Conservation (phyloP, 2,113 vertebrate species). For the Catharus bicknelli region DNA sequence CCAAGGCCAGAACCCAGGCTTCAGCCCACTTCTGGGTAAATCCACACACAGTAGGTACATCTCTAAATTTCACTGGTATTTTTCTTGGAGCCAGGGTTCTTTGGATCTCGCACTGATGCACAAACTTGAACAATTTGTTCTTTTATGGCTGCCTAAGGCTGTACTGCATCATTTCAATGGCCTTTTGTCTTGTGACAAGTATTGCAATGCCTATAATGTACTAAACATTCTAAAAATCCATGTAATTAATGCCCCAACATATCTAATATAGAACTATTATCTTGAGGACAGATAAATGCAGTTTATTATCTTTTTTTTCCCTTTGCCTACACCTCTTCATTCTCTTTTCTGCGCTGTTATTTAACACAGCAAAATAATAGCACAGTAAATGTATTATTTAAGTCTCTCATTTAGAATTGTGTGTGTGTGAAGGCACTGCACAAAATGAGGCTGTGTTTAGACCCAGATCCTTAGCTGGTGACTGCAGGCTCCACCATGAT, state of each 20-base stretch:
- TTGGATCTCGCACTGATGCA: constrained; percentile 27
- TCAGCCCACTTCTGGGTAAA: neutral
- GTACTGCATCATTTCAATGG: constrained; percentile 63
- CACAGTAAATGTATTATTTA: constrained; percentile 49
- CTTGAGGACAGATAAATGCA: constrained; percentile 34
- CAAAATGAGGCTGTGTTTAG: neutral
- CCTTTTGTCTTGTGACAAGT: constrained; percentile 57
- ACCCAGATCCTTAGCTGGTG: neutral
- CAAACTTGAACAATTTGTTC: constrained; percentile 63
- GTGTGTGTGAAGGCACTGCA: neutral
- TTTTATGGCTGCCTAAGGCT: constrained; percentile 55
- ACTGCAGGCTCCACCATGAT: neutral
- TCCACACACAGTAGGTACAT: neutral
- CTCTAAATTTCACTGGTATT: constrained; percentile 26
- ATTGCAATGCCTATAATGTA: constrained; percentile 50
- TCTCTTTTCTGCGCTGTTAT: constrained; percentile 41
- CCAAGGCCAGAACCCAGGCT: neutral
- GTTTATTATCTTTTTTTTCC: constrained; percentile 40
- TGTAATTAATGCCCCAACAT: constrained; percentile 37
- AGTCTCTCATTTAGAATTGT: neutral
- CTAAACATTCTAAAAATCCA: constrained; percentile 62
- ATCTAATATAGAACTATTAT: constrained; percentile 63
- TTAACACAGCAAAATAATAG: constrained; percentile 57
- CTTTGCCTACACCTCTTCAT: constrained; percentile 49
- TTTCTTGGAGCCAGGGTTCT: constrained; percentile 18